These are phyloP conservation scores for Gavialis gangeticus DNA, from an alignment of 2,113 vertebrate species.

Conservation along the genomic window DNA sequence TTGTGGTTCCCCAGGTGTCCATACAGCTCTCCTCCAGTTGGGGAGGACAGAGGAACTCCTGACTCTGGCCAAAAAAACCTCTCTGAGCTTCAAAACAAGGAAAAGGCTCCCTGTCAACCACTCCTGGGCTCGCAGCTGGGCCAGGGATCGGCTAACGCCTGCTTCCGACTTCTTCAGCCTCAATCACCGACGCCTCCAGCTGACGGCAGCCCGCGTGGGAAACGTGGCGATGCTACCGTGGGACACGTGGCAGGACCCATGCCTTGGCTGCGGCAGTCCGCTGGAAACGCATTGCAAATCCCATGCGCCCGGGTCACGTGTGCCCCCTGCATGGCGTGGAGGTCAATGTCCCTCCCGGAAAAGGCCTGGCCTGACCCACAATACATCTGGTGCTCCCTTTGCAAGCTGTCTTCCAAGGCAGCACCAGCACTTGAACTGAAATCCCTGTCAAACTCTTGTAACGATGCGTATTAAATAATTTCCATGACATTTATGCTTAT, in stretches of 20 bases:
- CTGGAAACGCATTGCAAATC: background rate
- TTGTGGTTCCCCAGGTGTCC: rapidly evolving
- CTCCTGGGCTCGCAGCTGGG: background rate
- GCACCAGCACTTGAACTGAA: constrained; percentile 35
- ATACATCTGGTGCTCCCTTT: background rate
- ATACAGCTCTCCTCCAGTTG: background rate
- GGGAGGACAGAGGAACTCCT: background rate
- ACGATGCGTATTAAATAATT: constrained; percentile 71
- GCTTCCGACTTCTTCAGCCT: background rate
- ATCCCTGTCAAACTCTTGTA: constrained; percentile 40
- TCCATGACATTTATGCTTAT: constrained; percentile 59
- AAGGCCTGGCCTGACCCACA: background rate
- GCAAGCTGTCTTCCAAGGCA: background rate
- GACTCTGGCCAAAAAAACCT: constrained; percentile 20
- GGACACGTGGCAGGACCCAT: background rate
- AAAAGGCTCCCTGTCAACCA: background rate
- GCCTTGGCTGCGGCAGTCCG: background rate
- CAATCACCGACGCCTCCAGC: too few relatives aligned
- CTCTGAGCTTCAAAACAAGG: constrained; percentile 17
- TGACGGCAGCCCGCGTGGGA: too few relatives aligned
- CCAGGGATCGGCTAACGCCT: background rate
- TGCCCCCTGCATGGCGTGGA: background rate
- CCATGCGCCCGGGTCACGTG: background rate
- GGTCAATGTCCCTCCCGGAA: rapidly evolving
- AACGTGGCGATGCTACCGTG: background rate